phyloP scores from a whole-genome alignment of 2,888 invertebrate species.

The Tridacna crocea region DNA sequence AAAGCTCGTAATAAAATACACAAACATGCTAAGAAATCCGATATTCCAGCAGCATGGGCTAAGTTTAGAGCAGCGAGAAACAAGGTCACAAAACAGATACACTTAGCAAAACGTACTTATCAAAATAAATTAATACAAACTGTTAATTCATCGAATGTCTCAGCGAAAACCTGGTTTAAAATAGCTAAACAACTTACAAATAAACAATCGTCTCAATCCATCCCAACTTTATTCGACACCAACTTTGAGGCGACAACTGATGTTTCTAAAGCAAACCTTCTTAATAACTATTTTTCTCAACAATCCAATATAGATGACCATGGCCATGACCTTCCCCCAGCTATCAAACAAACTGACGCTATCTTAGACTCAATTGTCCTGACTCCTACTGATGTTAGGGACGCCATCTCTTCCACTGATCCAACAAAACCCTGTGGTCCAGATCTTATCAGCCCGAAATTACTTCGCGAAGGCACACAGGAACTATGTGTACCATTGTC shows the following conservation, averaged over 20 bases:
- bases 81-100: neutral
- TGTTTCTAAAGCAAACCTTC: slow-evolving; percentile 7
- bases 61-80: slow-evolving; percentile 15
- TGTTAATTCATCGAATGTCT: neutral
- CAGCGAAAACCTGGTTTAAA: neutral
- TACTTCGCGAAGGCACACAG: neutral
- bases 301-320: neutral
- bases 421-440: slow-evolving; percentile 14
- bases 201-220: neutral
- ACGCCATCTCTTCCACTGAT: neutral
- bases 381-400: neutral
- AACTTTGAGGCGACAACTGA: neutral
- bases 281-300: slow-evolving; percentile 3
- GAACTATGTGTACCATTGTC: too few relatives aligned
- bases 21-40: neutral
- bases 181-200: neutral
- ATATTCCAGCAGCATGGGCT: neutral
- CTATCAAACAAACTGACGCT: too few relatives aligned
- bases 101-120: neutral
- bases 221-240: neutral
- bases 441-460: slow-evolving; percentile 7
- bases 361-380: neutral
- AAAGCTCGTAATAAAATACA: neutral
- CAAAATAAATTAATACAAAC: neutral
- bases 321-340: neutral